phyloP scores from a whole-genome alignment of 2,797 vertebrate species.

The Ciconia nigra region DNA sequence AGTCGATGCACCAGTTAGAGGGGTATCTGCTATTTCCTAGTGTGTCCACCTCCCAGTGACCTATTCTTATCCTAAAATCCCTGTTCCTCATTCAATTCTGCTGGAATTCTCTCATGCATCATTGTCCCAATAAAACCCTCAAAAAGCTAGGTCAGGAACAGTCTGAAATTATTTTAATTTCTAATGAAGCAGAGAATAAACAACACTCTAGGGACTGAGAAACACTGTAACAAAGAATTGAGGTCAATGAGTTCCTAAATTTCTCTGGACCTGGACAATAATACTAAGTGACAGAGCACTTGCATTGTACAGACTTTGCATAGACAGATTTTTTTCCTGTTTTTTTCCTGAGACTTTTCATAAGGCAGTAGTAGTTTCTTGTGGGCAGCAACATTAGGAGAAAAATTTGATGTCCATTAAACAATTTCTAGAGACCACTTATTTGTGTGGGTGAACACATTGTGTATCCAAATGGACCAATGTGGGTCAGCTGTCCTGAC shows the following conservation, averaged over 20 bases:
- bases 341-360: background rate
- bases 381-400: background rate
- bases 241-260: conserved; percentile 12
- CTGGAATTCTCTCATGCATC: conserved; percentile 5
- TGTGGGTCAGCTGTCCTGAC: background rate
- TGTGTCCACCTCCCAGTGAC: background rate
- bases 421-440: background rate
- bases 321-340: background rate
- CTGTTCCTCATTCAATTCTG: background rate
- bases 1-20: background rate
- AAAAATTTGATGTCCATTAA: background rate
- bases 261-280: background rate
- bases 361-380: background rate
- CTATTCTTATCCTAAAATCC: background rate
- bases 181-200: conserved; percentile 41
- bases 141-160: conserved; percentile 28
- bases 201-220: background rate
- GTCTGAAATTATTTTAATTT: conserved; percentile 30
- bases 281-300: background rate
- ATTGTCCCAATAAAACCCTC: background rate
- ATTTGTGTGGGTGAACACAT: background rate
- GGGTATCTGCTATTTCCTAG: background rate
- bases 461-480: background rate
- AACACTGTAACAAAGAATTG: conserved; percentile 5
- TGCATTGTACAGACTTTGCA: background rate